phyloP scores from a whole-genome alignment of 2,888 invertebrate species.

The Torymus tubicola region DNA sequence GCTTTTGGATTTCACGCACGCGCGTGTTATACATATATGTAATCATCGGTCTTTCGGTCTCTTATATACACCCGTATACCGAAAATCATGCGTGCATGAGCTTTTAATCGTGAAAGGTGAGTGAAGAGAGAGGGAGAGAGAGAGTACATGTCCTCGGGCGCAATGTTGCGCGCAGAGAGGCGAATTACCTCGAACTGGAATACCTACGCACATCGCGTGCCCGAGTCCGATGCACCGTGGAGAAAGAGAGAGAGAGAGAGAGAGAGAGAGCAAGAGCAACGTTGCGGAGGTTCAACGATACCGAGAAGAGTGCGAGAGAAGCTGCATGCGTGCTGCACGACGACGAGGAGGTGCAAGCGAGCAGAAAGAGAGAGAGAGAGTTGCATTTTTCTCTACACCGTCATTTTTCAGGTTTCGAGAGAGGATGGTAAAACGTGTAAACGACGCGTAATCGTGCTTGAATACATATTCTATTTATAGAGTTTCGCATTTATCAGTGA shows the following conservation, averaged over 20 bases:
- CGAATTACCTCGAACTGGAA: conserved; percentile 39
- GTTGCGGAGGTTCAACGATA: conserved; percentile 38
- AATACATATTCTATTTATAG: background rate
- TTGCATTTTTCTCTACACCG: no score
- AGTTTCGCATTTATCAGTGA: background rate
- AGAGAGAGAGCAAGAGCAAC: conserved; percentile 20
- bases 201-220: conserved; percentile 25
- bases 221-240: background rate
- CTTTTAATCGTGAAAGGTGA: no score
- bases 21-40: background rate
- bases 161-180: conserved; percentile 10
- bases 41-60: no score
- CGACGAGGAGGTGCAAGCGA: no score
- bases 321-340: no score
- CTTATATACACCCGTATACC: background rate
- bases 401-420: no score
- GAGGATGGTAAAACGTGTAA: no score
- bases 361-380: no score
- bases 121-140: no score
- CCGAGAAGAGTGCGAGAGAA: conserved; percentile 10
- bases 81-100: background rate
- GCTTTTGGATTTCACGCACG: conserved; percentile 27
- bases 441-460: no score
- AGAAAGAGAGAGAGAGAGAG: conserved; percentile 18
- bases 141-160: conserved; percentile 13